Base-by-base conservation (phyloP, 2,888 invertebrate genomes). In the Unio pictorum region DNA sequence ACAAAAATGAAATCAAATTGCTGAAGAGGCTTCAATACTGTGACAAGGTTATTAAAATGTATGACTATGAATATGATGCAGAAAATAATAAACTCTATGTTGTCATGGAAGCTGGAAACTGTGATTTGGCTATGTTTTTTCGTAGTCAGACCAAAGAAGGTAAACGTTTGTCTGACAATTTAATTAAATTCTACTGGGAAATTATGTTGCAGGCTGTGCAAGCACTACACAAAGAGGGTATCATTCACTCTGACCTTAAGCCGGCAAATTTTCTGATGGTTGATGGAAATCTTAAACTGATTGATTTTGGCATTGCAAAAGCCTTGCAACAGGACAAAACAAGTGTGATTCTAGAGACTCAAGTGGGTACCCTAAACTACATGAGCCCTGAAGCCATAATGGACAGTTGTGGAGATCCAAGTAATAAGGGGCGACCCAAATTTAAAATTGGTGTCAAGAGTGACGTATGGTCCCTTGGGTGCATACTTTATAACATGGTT, bases 391-490 rank as follows among this genome's bases (percentile, higher is more conserved):
- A 99, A 92, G 96, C 87, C 26, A 84, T 89, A 66, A 75, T 81
- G 73, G 86, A 84, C 67, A 75, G 76, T 59, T 82, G 81, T 76
- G 80, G 79, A 23, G 67, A 66, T 1, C 64, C 66, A 11, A 76
- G 71, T 34, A 56, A 74, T 75, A 64, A 68, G 28, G 64, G 72
- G 17, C 84, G 81, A 71, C 85, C 87, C 1, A 81, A 81, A 55
- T 87, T 84, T 70, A 90, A 90, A 96, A 94, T 97, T 80, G 95
- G 95, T 75, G 95, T 94, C 79, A 96, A 95, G 87, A 95, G 97
- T 61, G 98, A 99, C 90, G 96, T 99, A 66, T 99, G 99, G 99
- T 97, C 98, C 0, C 92, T 99, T 79, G 99, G 99, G 30, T 98
- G 98, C 89, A 99, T 99, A 86, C 92, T 99, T 74, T 99, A 98